These are phyloP conservation scores for Schrankia costaestrigalis DNA, from an alignment of 2,888 invertebrate genomes.

Conservation along the genomic window DNA sequence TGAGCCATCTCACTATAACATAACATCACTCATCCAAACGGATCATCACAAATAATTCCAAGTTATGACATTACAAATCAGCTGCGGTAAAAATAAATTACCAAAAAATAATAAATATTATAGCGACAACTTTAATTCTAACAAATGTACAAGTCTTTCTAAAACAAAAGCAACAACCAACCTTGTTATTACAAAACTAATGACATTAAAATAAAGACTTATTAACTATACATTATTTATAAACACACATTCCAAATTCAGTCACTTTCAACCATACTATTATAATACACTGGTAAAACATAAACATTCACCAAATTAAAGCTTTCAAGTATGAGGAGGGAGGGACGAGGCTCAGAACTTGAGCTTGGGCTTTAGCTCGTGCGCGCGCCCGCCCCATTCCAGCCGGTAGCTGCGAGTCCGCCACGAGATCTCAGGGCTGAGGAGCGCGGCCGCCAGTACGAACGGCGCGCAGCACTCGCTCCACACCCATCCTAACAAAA, in stretches of 20 bases:
- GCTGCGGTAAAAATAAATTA: conserved; percentile 32
- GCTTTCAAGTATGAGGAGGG: conserved; percentile 53
- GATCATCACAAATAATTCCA: conserved; percentile 16
- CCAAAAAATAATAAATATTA: conserved; percentile 38
- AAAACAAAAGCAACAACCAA: conserved; percentile 69
- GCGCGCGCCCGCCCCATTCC: conserved; percentile 97
- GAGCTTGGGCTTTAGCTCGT: conserved; percentile 89
- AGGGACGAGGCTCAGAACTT: conserved; percentile 76
- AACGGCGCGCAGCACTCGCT: conserved; percentile 95
- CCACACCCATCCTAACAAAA: conserved; percentile 96
- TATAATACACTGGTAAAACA: conserved; percentile 36
- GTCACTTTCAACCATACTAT: conserved; percentile 23
- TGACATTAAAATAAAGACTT: conserved; percentile 64
- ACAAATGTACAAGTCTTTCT: conserved; percentile 68
- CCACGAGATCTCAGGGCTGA: conserved; percentile 96
- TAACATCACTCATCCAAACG: conserved; percentile 1
- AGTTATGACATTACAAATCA: conserved; percentile 18
- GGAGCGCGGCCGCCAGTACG: conserved; percentile 91
- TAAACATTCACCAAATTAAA: conserved; percentile 66
- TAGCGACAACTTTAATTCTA: conserved; percentile 28
- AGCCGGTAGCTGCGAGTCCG: conserved; percentile 93
- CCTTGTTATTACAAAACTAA: conserved; percentile 36
- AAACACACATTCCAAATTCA: conserved; percentile 40
- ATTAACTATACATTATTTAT: conserved; percentile 46
- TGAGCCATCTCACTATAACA: conserved; percentile 18